Evolutionary conservation across 1,140 invertebrate species (phyloP).

Genomic region (Drosophila elegans): DNA sequence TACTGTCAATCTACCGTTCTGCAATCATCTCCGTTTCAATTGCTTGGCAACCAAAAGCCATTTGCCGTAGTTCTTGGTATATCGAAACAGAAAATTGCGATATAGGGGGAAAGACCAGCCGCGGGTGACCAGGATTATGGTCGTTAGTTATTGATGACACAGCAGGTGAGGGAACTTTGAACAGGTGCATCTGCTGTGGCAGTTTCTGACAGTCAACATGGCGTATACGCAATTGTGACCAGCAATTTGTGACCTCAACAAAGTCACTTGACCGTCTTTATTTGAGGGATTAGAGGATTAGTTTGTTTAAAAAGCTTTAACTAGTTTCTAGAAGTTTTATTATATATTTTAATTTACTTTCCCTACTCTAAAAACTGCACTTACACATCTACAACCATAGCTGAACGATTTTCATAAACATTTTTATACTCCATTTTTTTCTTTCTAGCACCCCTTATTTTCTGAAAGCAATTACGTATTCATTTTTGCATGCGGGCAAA

Average conservation of each 20-base stretch:
- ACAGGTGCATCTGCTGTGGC: slow-evolving; percentile 27
- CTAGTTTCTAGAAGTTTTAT: background rate
- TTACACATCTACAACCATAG: too few relatives aligned
- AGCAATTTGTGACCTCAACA: slow-evolving; percentile 7
- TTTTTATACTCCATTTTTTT: background rate
- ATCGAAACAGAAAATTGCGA: background rate
- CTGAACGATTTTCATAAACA: background rate
- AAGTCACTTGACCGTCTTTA: background rate
- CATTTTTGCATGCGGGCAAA: background rate
- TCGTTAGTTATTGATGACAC: slow-evolving; percentile 51
- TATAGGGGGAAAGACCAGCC: background rate
- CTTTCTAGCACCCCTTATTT: background rate
- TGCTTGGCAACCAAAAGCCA: slow-evolving; percentile 20
- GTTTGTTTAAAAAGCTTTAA: background rate
- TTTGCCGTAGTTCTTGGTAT: slow-evolving; percentile 3
- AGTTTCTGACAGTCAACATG: slow-evolving; percentile 19
- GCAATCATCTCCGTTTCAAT: slow-evolving; percentile 41
- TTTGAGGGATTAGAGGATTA: background rate
- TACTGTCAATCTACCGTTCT: slow-evolving; percentile 9
- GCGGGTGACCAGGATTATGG: slow-evolving; percentile 46
- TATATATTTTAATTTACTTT: too few relatives aligned
- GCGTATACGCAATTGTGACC: slow-evolving; percentile 29
- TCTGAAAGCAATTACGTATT: too few relatives aligned
- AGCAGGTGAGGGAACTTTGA: slow-evolving; percentile 21
- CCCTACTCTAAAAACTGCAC: too few relatives aligned